Conservation (phyloP, 1,140 invertebrate species). For the Bombus vancouverensis region DNA sequence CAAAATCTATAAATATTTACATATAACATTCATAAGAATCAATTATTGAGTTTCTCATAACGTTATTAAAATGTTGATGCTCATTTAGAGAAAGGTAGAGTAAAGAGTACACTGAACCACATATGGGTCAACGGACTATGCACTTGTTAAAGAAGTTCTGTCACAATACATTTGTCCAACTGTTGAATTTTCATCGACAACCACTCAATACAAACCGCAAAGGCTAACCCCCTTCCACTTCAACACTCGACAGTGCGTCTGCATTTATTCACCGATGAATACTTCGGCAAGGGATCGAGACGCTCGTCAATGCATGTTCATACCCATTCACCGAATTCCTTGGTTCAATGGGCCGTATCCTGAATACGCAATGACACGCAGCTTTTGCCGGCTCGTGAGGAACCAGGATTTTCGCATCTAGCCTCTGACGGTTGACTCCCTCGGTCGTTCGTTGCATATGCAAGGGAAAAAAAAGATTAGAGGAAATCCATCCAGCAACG, state of each 20-base stretch:
- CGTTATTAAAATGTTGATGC: too few species aligned
- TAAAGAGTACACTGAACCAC: background rate
- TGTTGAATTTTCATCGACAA: background rate
- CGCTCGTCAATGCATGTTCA: constrained; percentile 52
- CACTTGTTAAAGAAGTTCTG: background rate
- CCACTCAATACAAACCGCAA: background rate
- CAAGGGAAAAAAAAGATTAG: constrained; percentile 31
- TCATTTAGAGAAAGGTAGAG: too few species aligned
- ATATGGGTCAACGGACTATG: background rate
- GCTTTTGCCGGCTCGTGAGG: constrained; percentile 38
- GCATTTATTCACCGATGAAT: constrained; percentile 8
- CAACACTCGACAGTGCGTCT: background rate
- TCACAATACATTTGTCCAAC: background rate
- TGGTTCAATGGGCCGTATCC: constrained; percentile 73
- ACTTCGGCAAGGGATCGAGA: constrained; percentile 36
- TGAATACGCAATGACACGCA: constrained; percentile 79
- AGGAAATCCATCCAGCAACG: constrained; percentile 46
- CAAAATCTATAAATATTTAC: too few species aligned
- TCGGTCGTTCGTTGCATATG: constrained; percentile 22
- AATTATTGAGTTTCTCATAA: too few species aligned
- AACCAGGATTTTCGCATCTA: constrained; percentile 31
- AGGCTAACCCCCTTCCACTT: background rate
- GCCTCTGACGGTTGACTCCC: background rate
- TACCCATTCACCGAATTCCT: constrained; percentile 79
- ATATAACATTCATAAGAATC: too few species aligned